A percentile compares a stretch with the other conserved stretches of the same genome.
phyloP scores from a whole-genome alignment of 2,888 invertebrate species.

The Uropetala carovei region DNA sequence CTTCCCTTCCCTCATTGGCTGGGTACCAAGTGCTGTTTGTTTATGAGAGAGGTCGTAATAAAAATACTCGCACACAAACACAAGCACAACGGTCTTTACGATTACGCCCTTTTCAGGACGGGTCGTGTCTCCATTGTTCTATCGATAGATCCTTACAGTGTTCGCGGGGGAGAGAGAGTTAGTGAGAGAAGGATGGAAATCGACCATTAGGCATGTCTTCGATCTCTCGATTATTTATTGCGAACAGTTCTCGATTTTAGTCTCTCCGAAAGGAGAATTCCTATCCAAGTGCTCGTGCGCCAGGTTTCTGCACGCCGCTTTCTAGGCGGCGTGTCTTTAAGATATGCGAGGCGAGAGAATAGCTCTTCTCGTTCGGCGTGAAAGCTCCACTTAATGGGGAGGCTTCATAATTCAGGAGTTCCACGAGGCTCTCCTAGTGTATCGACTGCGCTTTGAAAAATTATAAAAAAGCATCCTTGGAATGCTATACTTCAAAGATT shows the following conservation, averaged over 20 bases:
- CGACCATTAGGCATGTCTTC: conserved; percentile 32
- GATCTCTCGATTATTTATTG: conserved; percentile 12
- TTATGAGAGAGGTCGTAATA: background rate
- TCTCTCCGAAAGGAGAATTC: background rate
- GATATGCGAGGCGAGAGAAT: background rate
- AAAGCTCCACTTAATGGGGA: background rate
- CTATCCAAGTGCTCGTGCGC: conserved; percentile 24
- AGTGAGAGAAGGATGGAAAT: background rate
- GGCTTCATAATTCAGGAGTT: conserved; percentile 32
- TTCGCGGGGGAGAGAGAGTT: background rate
- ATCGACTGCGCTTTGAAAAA: background rate
- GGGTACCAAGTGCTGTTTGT: conserved; percentile 16
- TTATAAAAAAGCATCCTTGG: conserved; percentile 1
- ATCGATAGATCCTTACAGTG: conserved; percentile 14
- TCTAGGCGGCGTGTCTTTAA: background rate
- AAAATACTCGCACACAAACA: conserved; percentile 15
- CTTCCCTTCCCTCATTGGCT: background rate
- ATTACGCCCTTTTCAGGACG: conserved; percentile 34
- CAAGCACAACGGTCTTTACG: conserved; percentile 9
- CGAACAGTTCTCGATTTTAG: conserved; percentile 19
- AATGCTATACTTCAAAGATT: conserved; percentile 13
- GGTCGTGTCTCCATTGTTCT: conserved; percentile 30
- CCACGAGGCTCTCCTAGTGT: background rate
- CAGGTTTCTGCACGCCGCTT: background rate
- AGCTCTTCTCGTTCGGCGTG: background rate